Conservation (phyloP, 2,797 vertebrate species). For the Oryzias sinensis region DNA sequence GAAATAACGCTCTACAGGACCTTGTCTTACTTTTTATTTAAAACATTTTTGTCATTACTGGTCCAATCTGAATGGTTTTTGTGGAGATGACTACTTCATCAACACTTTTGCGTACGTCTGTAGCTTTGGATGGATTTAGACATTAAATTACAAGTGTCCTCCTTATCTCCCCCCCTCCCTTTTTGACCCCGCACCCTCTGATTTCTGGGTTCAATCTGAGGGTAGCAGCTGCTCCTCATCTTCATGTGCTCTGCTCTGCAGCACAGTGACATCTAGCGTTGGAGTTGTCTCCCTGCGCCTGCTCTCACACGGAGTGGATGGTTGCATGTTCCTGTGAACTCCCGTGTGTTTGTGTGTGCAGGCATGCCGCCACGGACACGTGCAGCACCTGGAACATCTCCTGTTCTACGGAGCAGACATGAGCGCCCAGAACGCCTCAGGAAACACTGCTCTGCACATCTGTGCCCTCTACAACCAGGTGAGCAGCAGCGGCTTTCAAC, state of each 20-base stretch:
- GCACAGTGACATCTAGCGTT: slow-evolving; percentile 72
- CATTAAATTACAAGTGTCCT: neutral
- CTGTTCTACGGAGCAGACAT: slow-evolving; percentile 93
- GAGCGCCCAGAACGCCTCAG: slow-evolving; percentile 92
- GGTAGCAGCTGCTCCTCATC: slow-evolving; percentile 8
- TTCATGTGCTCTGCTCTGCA: slow-evolving; percentile 29
- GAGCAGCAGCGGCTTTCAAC: slow-evolving; percentile 37
- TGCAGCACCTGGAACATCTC: slow-evolving; percentile 94
- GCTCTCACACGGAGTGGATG: accelerated
- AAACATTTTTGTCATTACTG: too few relatives aligned
- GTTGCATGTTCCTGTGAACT: neutral
- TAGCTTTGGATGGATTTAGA: neutral
- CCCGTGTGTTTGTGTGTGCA: slow-evolving; percentile 55
- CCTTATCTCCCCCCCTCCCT: neutral
- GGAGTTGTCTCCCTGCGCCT: slow-evolving; percentile 20
- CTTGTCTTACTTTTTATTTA: too few relatives aligned
- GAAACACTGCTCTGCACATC: slow-evolving; percentile 93
- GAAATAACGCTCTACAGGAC: too few relatives aligned
- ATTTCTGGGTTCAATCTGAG: slow-evolving; percentile 48
- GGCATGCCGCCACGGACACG: slow-evolving; percentile 91
- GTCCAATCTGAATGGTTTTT: neutral
- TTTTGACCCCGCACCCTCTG: neutral
- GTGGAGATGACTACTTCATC: neutral
- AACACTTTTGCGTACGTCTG: neutral
- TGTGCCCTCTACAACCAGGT: slow-evolving; percentile 98